phyloP scores from a whole-genome alignment of 1,140 invertebrate genomes.

The Pygmarrhopalites habei region DNA sequence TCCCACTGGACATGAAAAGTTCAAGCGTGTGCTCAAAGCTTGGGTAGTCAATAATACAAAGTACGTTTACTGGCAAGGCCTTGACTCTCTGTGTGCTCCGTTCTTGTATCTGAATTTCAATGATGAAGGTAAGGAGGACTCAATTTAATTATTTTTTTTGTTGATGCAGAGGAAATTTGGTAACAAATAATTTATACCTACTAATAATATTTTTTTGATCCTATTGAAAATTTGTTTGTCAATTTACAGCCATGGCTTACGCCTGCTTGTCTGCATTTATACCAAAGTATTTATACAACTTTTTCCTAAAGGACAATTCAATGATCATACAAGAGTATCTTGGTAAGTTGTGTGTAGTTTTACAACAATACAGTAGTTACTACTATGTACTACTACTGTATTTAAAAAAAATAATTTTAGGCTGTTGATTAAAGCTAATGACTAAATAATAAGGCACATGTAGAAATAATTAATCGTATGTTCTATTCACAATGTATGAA shows the following conservation, averaged over 20 bases:
- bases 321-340: conserved; percentile 95
- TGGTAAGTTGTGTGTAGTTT: too few relatives aligned
- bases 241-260: conserved; percentile 76
- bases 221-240: conserved; percentile 17
- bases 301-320: conserved; percentile 98
- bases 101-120: conserved; percentile 96
- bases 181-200: background rate
- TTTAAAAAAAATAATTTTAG: too few relatives aligned
- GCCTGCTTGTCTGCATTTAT: conserved; percentile 90
- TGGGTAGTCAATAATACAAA: conserved; percentile 91
- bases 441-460: too few relatives aligned
- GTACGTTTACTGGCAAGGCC: conserved; percentile 99
- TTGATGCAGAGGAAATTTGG: too few relatives aligned
- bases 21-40: conserved; percentile 91
- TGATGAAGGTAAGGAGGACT: conserved; percentile 76
- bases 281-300: conserved; percentile 91
- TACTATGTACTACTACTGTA: too few relatives aligned
- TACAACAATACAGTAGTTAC: too few relatives aligned
- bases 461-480: too few relatives aligned
- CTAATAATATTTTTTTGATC: conserved; percentile 22
- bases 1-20: conserved; percentile 77
- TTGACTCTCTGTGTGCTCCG: conserved; percentile 94
- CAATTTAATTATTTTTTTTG: conserved; percentile 10
- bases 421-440: too few relatives aligned
- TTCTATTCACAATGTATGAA: too few relatives aligned